Evolutionary conservation across 23 tunicate genomes (phyloP).

Genomic region (Botrylloides violaceus): DNA sequence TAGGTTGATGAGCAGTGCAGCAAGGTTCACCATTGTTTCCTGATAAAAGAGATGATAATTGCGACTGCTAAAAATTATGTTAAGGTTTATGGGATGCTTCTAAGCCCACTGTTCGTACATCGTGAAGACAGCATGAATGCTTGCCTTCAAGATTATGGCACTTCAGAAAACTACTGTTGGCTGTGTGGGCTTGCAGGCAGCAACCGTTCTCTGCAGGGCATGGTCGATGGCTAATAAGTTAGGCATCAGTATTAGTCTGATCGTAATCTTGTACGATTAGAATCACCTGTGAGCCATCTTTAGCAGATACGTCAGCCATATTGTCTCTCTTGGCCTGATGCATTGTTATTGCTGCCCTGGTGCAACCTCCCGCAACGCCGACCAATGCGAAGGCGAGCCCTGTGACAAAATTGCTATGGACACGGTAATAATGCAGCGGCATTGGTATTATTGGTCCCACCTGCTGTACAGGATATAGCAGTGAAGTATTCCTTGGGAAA

Average conservation of each 20-base stretch:
- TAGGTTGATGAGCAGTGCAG: conserved; percentile 59
- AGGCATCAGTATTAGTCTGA: too few species aligned
- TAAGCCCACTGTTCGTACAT: too few species aligned
- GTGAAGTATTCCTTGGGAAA: conserved; percentile 71
- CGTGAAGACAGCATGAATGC: too few species aligned
- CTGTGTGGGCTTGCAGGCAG: too few species aligned
- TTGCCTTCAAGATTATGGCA: too few species aligned
- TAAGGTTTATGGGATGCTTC: too few species aligned
- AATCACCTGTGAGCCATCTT: conserved; percentile 89
- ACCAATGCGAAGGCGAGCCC: conserved; percentile 84
- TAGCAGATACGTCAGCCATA: conserved; percentile 94
- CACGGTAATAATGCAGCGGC: not conserved
- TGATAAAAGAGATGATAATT: too few species aligned
- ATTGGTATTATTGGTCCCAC: conserved; percentile 13
- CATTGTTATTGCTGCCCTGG: conserved; percentile 91
- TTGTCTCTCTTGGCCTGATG: conserved; percentile 94
- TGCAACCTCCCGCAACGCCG: conserved; percentile 97
- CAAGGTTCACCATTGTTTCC: conserved; percentile 89
- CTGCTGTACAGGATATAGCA: conserved; percentile 51
- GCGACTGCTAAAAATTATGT: too few species aligned
- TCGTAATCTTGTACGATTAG: too few species aligned
- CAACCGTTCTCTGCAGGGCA: too few species aligned
- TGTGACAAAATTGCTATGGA: not conserved
- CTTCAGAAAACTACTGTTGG: not conserved
- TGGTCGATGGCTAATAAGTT: too few species aligned